These are phyloP conservation scores for Pyrocoelia pectoralis DNA, from an alignment of 2,888 invertebrate species.

Conservation along the genomic window DNA sequence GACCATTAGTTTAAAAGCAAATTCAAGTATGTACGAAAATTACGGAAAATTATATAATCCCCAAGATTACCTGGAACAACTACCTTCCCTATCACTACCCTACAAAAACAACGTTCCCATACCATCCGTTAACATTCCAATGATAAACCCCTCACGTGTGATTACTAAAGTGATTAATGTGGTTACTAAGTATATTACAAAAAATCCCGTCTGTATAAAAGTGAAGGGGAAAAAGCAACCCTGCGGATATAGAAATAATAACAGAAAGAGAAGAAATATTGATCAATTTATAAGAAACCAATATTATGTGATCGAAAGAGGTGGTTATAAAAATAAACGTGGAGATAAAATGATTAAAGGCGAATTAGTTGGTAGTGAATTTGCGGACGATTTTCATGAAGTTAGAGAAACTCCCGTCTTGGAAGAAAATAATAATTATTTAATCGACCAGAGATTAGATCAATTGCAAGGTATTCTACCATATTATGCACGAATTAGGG, in stretches of 20 bases:
- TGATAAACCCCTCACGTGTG: conserved; percentile 52
- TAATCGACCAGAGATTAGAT: conserved; percentile 57
- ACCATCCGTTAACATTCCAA: conserved; percentile 42
- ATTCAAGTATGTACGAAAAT: conserved; percentile 7
- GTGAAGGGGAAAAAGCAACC: conserved; percentile 45
- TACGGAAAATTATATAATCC: conserved; percentile 52
- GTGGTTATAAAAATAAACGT: neutral
- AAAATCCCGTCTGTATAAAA: conserved; percentile 57
- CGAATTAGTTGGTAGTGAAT: conserved; percentile 43
- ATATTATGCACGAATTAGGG: conserved; percentile 53
- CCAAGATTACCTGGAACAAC: conserved; percentile 51
- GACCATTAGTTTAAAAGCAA: conserved; percentile 13
- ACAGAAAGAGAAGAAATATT: conserved; percentile 37
- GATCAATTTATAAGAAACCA: conserved; percentile 54
- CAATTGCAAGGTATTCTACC: conserved; percentile 56
- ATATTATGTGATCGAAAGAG: conserved; percentile 46
- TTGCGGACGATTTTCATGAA: conserved; percentile 29
- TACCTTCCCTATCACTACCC: conserved; percentile 53
- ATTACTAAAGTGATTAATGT: conserved; percentile 54
- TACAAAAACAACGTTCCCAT: conserved; percentile 51
- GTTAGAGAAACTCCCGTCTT: conserved; percentile 47
- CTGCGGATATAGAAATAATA: conserved; percentile 33
- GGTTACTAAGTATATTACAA: conserved; percentile 55
- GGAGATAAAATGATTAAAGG: conserved; percentile 2
- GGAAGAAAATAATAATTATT: conserved; percentile 44